Evolutionary conservation across 2,113 vertebrate species (phyloP).

Genomic region (Terrapene triunguis): DNA sequence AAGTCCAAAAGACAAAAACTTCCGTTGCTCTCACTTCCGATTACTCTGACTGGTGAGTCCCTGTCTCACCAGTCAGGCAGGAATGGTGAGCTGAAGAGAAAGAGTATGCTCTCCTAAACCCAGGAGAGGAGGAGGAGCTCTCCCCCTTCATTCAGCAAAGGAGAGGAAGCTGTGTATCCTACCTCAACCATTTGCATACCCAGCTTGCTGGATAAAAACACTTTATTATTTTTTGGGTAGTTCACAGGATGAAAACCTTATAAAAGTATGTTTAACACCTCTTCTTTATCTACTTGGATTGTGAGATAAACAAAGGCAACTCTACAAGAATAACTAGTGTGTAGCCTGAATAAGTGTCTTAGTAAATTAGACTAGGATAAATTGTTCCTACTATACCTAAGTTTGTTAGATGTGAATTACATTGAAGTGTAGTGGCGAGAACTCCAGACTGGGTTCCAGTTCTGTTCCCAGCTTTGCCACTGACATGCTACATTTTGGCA

Average conservation of each 20-base stretch:
- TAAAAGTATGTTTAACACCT: neutral
- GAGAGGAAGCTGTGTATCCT: neutral
- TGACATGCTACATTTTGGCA: neutral
- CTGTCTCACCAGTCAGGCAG: neutral
- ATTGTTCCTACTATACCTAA: conserved; percentile 3
- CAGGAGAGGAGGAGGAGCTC: conserved; percentile 3
- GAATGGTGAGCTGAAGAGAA: neutral
- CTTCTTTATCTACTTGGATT: neutral
- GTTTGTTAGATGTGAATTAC: neutral
- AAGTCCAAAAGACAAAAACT: neutral
- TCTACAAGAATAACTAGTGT: neutral
- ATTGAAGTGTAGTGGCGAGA: neutral
- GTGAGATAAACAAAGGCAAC: neutral
- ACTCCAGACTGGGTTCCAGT: neutral
- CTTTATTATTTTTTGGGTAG: conserved; percentile 13
- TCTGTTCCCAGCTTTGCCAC: neutral
- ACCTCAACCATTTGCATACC: conserved; percentile 12
- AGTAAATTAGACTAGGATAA: neutral
- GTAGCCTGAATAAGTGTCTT: too few species aligned
- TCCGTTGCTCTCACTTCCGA: neutral
- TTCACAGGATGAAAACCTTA: conserved; percentile 26
- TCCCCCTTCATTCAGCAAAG: neutral
- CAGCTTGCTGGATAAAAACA: conserved; percentile 39
- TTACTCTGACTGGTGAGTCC: neutral
- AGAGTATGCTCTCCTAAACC: neutral